Percentiles rank a stretch among this genome's conserved stretches.
phyloP scores from a whole-genome alignment of 2,888 invertebrate species.

The Nomada goodeniana region DNA sequence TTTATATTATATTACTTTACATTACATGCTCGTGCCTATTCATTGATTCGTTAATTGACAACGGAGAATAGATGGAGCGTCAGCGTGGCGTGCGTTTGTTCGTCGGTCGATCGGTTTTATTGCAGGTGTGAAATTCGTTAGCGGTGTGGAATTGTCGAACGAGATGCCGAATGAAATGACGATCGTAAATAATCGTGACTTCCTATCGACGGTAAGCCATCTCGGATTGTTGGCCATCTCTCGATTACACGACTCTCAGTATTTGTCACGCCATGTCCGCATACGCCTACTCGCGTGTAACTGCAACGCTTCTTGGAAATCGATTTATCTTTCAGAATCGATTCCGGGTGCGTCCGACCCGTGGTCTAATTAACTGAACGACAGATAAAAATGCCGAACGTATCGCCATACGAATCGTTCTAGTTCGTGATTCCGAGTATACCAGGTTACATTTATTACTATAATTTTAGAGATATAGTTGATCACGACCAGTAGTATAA shows the following conservation, averaged over 20 bases:
- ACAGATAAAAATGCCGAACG: constrained; percentile 46
- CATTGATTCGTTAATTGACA: neutral
- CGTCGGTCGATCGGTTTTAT: constrained; percentile 60
- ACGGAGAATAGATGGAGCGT: constrained; percentile 39
- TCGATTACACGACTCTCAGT: constrained; percentile 28
- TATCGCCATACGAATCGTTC: neutral
- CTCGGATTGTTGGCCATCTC: constrained; percentile 43
- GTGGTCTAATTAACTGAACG: constrained; percentile 57
- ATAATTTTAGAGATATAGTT: neutral
- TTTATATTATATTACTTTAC: neutral
- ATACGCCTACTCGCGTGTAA: constrained; percentile 55
- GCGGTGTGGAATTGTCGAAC: constrained; percentile 63
- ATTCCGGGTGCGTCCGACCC: constrained; percentile 41
- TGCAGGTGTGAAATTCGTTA: constrained; percentile 60
- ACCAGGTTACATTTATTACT: neutral
- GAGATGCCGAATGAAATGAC: constrained; percentile 55
- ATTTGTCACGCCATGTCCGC: constrained; percentile 61
- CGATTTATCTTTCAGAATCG: constrained; percentile 62
- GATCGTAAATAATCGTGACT: constrained; percentile 38
- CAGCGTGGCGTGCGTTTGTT: constrained; percentile 67
- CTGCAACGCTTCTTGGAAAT: constrained; percentile 64
- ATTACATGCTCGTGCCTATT: too few species aligned
- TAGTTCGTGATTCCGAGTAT: neutral
- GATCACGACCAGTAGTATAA: neutral
- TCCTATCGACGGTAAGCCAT: constrained; percentile 51